Conservation (phyloP, 1,140 invertebrate species). For the Drosophila serrata region DNA sequence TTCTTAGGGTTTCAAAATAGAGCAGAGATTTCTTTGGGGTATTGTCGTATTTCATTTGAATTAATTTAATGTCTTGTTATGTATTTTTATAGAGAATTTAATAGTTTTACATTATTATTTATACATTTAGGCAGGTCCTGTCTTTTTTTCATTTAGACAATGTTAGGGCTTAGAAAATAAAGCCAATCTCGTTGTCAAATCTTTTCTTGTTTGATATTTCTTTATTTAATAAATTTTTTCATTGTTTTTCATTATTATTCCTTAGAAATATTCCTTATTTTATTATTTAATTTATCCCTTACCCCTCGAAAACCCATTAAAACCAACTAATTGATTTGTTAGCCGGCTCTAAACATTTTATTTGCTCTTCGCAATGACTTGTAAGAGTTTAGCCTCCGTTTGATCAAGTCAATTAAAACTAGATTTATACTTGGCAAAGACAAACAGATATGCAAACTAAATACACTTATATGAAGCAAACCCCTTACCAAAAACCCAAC, state of each 20-base stretch:
- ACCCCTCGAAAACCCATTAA: no score
- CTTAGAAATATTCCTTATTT: neutral
- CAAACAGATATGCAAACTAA: conserved; percentile 52
- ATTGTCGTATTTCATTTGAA: neutral
- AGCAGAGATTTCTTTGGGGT: no score
- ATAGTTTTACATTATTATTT: neutral
- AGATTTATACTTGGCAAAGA: conserved; percentile 55
- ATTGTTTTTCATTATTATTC: neutral
- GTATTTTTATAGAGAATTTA: neutral
- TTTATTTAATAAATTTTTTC: neutral
- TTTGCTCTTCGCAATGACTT: conserved; percentile 10
- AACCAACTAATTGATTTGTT: neutral
- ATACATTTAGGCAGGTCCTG: no score
- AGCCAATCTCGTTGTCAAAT: no score
- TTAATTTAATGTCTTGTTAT: neutral
- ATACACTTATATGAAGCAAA: conserved; percentile 28
- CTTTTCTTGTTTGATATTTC: neutral
- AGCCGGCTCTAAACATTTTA: conserved; percentile 2
- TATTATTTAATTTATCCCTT: no score
- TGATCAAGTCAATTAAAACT: conserved; percentile 67
- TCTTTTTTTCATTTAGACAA: no score
- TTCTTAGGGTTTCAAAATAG: neutral
- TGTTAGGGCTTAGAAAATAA: no score
- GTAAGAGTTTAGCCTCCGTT: conserved; percentile 26
- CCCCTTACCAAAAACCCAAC: conserved; percentile 14